Percentiles rank a stretch among this genome's conserved stretches.
phyloP scores from a whole-genome alignment of 2,113 vertebrate species.

The Bathybates hornii region DNA sequence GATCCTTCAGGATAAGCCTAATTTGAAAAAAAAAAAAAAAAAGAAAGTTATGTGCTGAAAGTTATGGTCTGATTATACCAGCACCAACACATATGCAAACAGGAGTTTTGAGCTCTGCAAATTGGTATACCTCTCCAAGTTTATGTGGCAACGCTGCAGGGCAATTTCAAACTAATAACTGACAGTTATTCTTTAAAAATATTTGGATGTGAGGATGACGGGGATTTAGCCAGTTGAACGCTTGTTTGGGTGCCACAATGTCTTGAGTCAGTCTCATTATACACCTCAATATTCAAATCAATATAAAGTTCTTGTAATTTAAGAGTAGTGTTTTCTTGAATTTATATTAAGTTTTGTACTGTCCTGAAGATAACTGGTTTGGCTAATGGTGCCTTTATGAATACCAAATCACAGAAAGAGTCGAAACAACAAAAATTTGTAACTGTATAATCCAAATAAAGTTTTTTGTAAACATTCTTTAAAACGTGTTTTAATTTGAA shows the following conservation, averaged over 20 bases:
- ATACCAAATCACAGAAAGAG: background rate
- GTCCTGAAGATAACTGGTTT: background rate
- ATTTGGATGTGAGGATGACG: background rate
- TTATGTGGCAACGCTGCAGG: background rate
- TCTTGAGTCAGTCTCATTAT: background rate
- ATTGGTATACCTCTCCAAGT: background rate
- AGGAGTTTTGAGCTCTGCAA: background rate
- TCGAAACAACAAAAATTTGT: background rate
- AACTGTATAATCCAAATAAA: background rate
- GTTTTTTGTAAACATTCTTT: background rate
- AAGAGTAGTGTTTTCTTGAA: background rate
- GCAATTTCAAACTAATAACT: background rate
- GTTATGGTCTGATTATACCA: background rate
- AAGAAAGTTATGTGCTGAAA: background rate
- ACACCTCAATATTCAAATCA: background rate
- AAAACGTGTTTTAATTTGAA: conserved; percentile 26
- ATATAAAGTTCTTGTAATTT: background rate
- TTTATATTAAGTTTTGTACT: background rate
- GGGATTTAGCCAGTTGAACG: background rate
- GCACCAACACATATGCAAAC: background rate
- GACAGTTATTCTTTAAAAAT: background rate
- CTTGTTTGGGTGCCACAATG: background rate
- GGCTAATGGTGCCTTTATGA: background rate
- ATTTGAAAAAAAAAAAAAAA: background rate
- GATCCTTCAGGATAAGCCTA: background rate